Percentiles rank a stretch among this genome's conserved stretches.
phyloP scores from a whole-genome alignment of 2,113 vertebrate genomes.

The Ginglymostoma cirratum region DNA sequence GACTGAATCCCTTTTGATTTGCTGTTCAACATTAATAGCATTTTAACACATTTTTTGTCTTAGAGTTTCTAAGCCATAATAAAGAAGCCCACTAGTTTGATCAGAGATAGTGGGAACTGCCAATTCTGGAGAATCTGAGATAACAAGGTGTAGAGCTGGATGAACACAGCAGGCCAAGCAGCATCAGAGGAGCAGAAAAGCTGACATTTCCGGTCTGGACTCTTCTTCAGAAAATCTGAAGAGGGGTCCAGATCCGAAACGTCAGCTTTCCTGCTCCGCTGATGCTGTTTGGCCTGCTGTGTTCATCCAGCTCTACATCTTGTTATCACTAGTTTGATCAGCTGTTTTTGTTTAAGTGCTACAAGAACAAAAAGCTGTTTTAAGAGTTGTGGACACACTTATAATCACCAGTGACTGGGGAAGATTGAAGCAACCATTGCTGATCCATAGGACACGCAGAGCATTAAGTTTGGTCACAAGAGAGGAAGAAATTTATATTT shows the following conservation, averaged over 20 bases:
- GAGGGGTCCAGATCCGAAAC: too few species aligned
- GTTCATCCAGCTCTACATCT: too few species aligned
- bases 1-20: neutral
- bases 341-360: neutral
- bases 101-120: neutral
- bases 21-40: constrained; percentile 1
- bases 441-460: neutral
- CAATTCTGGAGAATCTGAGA: too few species aligned
- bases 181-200: too few species aligned
- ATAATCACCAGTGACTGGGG: neutral
- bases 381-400: neutral
- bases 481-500: neutral
- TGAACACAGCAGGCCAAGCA: too few species aligned
- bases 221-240: too few species aligned
- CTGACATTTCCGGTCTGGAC: too few species aligned
- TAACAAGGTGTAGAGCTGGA: too few species aligned
- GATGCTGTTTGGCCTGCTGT: too few species aligned
- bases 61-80: neutral
- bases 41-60: neutral
- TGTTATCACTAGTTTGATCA: neutral
- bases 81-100: neutral
- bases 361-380: neutral
- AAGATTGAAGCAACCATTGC: neutral
- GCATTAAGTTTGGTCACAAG: neutral
- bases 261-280: too few species aligned